A percentile compares a stretch with the other conserved stretches of the same genome.
Evolutionary conservation across 1,140 invertebrate species (phyloP).

Genomic region (Mamestra configurata): DNA sequence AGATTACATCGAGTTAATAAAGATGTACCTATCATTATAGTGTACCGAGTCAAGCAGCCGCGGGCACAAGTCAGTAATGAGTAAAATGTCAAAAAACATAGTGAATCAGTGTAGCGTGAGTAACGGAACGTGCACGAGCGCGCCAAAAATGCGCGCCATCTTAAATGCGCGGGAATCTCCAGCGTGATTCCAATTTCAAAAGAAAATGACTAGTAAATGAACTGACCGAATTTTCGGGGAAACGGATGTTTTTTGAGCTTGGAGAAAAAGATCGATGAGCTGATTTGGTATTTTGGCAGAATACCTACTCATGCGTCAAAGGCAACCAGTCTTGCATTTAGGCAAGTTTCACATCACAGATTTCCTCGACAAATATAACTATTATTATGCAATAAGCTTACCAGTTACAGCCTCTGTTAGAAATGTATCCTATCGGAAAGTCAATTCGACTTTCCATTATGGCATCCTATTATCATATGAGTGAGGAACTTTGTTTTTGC

Average conservation of each 20-base stretch:
- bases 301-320: background rate
- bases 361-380: too few species aligned
- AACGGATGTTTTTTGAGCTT: background rate
- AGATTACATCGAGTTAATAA: background rate
- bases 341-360: too few species aligned
- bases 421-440: too few species aligned
- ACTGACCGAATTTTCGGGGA: background rate
- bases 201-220: background rate
- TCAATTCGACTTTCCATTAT: too few species aligned
- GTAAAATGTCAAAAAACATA: background rate
- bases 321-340: too few species aligned
- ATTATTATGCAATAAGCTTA: too few species aligned
- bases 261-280: background rate
- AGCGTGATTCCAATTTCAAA: background rate
- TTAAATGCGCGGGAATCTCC: slow-evolving; percentile 11
- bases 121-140: slow-evolving; percentile 27
- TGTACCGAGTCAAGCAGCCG: background rate
- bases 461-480: background rate
- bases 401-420: too few species aligned
- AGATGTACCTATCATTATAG: background rate
- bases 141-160: slow-evolving; percentile 32
- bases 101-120: slow-evolving; percentile 44
- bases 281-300: background rate
- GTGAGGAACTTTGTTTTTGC: background rate
- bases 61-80: background rate